Conservation (phyloP, 2,888 invertebrate species). For the Eurois occulta region DNA sequence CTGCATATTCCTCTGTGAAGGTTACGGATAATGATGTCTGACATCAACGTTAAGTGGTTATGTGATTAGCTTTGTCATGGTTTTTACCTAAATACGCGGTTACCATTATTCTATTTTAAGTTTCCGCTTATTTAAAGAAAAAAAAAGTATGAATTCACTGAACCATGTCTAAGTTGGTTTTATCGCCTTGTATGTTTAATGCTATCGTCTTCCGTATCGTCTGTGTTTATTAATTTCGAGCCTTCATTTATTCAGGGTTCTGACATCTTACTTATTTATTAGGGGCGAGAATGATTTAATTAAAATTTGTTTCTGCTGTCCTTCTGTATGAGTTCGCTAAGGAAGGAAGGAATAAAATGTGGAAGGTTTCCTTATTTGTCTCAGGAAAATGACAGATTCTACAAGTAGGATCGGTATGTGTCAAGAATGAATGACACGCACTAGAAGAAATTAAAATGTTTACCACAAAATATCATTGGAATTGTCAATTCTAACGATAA, state of each 20-base stretch:
- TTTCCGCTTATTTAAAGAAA: conserved; percentile 60
- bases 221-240: conserved; percentile 40
- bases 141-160: conserved; percentile 58
- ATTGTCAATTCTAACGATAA: conserved; percentile 47
- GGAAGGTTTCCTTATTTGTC: background rate
- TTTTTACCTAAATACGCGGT: conserved; percentile 56
- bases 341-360: background rate
- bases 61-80: conserved; percentile 61
- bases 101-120: conserved; percentile 59
- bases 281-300: conserved; percentile 30
- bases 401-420: background rate
- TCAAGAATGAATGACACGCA: background rate
- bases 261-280: conserved; percentile 35
- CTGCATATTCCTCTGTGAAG: conserved; percentile 39
- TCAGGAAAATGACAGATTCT: conserved; percentile 5
- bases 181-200: conserved; percentile 53
- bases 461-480: conserved; percentile 33
- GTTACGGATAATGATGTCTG: conserved; percentile 50
- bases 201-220: conserved; percentile 60
- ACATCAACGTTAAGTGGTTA: conserved; percentile 54
- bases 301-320: conserved; percentile 7
- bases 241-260: conserved; percentile 39
- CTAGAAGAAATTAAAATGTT: conserved; percentile 27
- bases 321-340: background rate
- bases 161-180: conserved; percentile 55